These are phyloP conservation scores for Cyanoderma ruficeps DNA, from an alignment of 2,113 vertebrate genomes.

Conservation along the genomic window DNA sequence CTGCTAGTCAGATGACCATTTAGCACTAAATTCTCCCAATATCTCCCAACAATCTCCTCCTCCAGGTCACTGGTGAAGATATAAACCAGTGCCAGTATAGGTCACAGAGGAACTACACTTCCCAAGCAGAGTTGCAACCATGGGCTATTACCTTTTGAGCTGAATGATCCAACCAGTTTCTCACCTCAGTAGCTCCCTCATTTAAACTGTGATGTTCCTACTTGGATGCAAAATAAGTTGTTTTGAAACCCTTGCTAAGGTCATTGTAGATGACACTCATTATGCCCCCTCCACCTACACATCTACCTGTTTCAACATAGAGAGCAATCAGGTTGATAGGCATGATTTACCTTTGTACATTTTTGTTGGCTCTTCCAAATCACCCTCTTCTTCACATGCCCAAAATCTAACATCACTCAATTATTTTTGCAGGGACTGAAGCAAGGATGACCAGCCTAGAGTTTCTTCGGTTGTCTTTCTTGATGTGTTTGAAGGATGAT, in stretches of 20 bases:
- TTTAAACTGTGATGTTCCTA: neutral
- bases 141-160: neutral
- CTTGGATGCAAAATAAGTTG: neutral
- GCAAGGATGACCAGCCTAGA: neutral
- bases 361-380: neutral
- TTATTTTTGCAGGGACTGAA: neutral
- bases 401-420: neutral
- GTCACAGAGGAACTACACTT: neutral
- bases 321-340: neutral
- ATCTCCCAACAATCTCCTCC: neutral
- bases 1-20: conserved; percentile 22
- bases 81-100: neutral
- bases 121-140: neutral
- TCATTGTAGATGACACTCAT: neutral
- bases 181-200: neutral
- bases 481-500: neutral
- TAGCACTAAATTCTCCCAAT: conserved; percentile 40
- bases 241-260: neutral
- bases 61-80: neutral
- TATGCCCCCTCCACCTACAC: neutral
- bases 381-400: neutral
- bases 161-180: neutral
- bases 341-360: neutral
- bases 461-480: neutral
- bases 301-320: neutral